Percentiles rank a stretch among this genome's conserved stretches.
Evolutionary conservation across 1,140 invertebrate species (phyloP).

Genomic region (Bombus fervidus): DNA sequence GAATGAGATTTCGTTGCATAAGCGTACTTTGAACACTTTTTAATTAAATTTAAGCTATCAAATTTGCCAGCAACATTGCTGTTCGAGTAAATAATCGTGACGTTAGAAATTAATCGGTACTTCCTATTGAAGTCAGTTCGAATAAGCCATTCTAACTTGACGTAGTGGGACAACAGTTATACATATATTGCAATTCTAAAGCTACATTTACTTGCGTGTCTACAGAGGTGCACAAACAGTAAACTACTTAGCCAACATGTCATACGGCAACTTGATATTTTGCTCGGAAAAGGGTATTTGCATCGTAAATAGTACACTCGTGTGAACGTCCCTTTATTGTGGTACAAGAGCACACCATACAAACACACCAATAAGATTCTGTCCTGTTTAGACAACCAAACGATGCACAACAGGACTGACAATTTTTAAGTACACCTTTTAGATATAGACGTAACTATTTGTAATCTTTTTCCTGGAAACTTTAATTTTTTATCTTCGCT

Average conservation of each 20-base stretch:
- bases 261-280: slow-evolving; percentile 8
- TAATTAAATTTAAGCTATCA: not conserved
- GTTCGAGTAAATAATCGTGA: not conserved
- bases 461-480: not conserved
- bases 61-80: not conserved
- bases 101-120: slow-evolving; percentile 4
- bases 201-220: slow-evolving; percentile 36
- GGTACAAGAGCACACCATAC: slow-evolving; percentile 42
- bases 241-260: slow-evolving; percentile 43
- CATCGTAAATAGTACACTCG: slow-evolving; percentile 32
- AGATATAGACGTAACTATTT: slow-evolving; percentile 27
- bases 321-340: slow-evolving; percentile 59
- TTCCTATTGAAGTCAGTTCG: slow-evolving; percentile 49
- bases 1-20: not conserved
- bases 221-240: slow-evolving; percentile 47
- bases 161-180: not conserved
- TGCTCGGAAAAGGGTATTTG: slow-evolving; percentile 20
- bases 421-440: not conserved
- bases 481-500: not conserved
- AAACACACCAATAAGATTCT: slow-evolving; percentile 18
- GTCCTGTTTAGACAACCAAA: not conserved
- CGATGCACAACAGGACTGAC: not conserved
- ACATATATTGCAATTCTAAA: not conserved
- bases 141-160: slow-evolving; percentile 41
- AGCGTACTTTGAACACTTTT: not conserved